Percentiles rank a stretch among this genome's conserved stretches.
phyloP scores from a whole-genome alignment of 2,113 vertebrate species.

The Etheostoma cragini region DNA sequence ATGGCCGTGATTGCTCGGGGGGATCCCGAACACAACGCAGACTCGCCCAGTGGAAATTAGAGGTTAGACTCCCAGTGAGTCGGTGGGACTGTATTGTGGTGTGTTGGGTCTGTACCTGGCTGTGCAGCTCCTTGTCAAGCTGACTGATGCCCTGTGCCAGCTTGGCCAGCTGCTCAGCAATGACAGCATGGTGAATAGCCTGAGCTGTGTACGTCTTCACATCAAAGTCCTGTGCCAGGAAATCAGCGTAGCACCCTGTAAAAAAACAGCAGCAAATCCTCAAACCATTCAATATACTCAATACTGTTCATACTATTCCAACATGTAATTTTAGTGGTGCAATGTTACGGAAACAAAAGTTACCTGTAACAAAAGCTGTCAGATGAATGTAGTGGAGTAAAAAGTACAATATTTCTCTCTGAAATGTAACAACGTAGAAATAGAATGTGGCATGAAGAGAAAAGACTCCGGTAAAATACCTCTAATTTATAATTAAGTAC shows the following conservation, averaged over 20 bases:
- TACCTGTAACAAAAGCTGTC: too few species aligned
- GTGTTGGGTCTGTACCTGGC: constrained; percentile 85
- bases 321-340: neutral
- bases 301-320: neutral
- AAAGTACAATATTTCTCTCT: too few species aligned
- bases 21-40: too few species aligned
- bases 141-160: constrained; percentile 97
- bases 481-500: too few species aligned
- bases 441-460: too few species aligned
- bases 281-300: neutral
- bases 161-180: constrained; percentile 94
- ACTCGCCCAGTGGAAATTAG: too few species aligned
- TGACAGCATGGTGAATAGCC: constrained; percentile 94
- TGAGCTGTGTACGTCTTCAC: constrained; percentile 96
- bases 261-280: constrained; percentile 21
- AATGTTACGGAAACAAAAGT: neutral
- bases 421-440: too few species aligned
- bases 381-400: too few species aligned
- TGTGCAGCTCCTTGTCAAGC: constrained; percentile 95
- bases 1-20: too few species aligned
- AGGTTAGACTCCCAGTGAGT: neutral
- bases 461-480: too few species aligned
- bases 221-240: constrained; percentile 92
- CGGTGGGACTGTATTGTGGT: neutral
- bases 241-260: constrained; percentile 92